A percentile compares a stretch with the other conserved stretches of the same genome.
Conservation (phyloP, 2,113 vertebrate species). For the Otus sunia region DNA sequence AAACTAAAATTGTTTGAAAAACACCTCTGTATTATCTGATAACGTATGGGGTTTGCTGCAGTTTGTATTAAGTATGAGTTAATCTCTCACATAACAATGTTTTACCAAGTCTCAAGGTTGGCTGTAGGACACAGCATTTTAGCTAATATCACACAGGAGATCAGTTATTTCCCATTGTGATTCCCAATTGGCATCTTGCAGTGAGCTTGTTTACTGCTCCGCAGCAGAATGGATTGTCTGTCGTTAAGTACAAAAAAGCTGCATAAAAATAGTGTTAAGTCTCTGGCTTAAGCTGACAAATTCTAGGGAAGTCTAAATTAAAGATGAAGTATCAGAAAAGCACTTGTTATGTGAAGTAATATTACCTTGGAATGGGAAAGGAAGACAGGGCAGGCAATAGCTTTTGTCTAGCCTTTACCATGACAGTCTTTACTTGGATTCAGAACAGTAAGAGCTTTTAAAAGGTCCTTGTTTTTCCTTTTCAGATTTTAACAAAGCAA, state of each 20-base stretch:
- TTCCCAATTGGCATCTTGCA: slow-evolving; percentile 38
- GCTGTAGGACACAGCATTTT: slow-evolving; percentile 56
- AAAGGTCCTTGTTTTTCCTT: not conserved
- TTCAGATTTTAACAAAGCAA: not conserved
- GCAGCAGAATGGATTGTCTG: slow-evolving; percentile 2
- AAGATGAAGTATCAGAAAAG: slow-evolving; percentile 4
- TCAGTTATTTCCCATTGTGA: slow-evolving; percentile 62
- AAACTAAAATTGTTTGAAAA: not conserved
- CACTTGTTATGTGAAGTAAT: not conserved
- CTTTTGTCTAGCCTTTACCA: not conserved
- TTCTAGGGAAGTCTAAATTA: slow-evolving; percentile 42
- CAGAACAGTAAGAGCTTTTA: not conserved
- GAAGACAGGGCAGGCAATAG: not conserved
- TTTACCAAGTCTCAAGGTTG: slow-evolving; percentile 62
- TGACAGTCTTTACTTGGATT: not conserved
- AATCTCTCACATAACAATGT: slow-evolving; percentile 22
- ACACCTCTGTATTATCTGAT: not conserved
- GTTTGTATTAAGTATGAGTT: slow-evolving; percentile 16
- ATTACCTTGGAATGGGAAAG: not conserved
- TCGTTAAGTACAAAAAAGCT: not conserved
- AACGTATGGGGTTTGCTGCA: not conserved
- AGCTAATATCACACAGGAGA: slow-evolving; percentile 60
- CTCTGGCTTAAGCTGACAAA: slow-evolving; percentile 34
- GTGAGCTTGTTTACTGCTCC: slow-evolving; percentile 60
- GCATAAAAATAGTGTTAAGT: slow-evolving; percentile 35